phyloP scores from a whole-genome alignment of 2,888 invertebrate species.

The Parelbella ahira region DNA sequence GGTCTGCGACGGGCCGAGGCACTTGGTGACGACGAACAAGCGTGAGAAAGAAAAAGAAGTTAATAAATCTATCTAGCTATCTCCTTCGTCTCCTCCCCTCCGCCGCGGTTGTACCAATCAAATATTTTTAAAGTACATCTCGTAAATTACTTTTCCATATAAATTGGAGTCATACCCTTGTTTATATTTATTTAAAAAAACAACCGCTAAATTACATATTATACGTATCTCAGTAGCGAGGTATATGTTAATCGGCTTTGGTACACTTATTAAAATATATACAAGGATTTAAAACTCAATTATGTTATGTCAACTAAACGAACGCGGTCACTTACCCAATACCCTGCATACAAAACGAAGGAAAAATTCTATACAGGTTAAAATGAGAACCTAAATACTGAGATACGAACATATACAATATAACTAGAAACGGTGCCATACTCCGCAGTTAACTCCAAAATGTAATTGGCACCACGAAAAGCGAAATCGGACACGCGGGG shows the following conservation, averaged over 20 bases:
- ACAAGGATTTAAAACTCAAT: background rate
- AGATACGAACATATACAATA: conserved; percentile 1
- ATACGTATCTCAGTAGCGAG: conserved; percentile 5
- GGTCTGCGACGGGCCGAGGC: conserved; percentile 47
- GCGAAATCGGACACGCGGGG: conserved; percentile 44
- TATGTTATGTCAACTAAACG: background rate
- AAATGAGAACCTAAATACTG: background rate
- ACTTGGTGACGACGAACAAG: conserved; percentile 48
- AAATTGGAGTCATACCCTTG: conserved; percentile 8
- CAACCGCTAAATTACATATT: background rate
- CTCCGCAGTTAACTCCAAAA: background rate
- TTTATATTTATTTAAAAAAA: too few species aligned
- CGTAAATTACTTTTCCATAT: too few species aligned
- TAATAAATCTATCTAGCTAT: conserved; percentile 3
- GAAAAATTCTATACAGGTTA: background rate
- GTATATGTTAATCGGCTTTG: conserved; percentile 8
- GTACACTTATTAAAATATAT: conserved; percentile 7
- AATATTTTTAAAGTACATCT: too few species aligned
- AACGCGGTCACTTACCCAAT: background rate
- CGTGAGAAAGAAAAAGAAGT: conserved; percentile 9
- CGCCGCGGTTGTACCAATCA: too few species aligned
- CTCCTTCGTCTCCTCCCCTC: background rate
- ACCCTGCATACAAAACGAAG: background rate
- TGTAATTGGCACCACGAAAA: conserved; percentile 40
- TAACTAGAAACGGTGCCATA: too few species aligned